phyloP scores from a whole-genome alignment of 1,140 invertebrate genomes.

The Zaprionus ornatus region DNA sequence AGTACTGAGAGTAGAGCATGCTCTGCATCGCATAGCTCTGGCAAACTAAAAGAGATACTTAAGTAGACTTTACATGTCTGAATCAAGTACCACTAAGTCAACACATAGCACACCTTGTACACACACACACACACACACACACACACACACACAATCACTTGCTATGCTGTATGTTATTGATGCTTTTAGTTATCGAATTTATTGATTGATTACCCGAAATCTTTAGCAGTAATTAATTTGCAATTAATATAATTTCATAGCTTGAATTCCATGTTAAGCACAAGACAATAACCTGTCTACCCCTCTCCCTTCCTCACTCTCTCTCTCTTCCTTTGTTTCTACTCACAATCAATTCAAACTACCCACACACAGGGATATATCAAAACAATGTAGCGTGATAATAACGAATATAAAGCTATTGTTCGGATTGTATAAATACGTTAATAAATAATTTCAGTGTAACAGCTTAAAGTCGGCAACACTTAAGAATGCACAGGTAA shows the following conservation, averaged over 20 bases:
- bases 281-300: constrained; percentile 12
- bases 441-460: constrained; percentile 29
- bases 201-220: constrained; percentile 33
- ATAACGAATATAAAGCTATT: constrained; percentile 16
- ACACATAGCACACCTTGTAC: background rate
- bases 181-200: constrained; percentile 20
- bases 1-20: background rate
- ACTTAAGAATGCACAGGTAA: background rate
- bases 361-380: background rate
- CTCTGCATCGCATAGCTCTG: background rate
- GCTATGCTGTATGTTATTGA: background rate
- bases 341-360: background rate
- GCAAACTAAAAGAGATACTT: background rate
- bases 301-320: background rate
- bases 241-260: constrained; percentile 19
- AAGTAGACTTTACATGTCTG: background rate
- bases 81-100: constrained; percentile 1
- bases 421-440: constrained; percentile 36
- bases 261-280: background rate
- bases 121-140: background rate
- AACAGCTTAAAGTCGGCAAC: background rate
- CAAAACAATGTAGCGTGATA: background rate
- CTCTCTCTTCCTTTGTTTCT: too few species aligned
- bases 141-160: background rate
- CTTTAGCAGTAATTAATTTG: constrained; percentile 16